Conservation (phyloP, 2,797 vertebrate genomes). For the Chaetodon trifasciatus region DNA sequence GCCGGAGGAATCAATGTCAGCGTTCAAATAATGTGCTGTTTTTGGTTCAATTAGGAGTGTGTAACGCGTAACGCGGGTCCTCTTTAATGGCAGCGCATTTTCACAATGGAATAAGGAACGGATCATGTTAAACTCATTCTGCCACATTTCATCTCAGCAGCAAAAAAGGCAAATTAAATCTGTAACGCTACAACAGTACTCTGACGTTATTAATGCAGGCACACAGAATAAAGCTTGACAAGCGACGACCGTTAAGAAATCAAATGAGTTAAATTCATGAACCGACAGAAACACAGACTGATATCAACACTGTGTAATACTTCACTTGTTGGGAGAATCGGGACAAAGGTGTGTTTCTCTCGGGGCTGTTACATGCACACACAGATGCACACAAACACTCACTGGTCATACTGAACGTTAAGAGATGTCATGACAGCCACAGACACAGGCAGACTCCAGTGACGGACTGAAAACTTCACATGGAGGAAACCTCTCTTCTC, state of each 20-base stretch:
- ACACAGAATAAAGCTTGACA: constrained; percentile 57
- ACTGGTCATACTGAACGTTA: constrained; percentile 51
- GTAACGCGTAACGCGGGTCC: constrained; percentile 8
- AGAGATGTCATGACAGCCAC: constrained; percentile 51
- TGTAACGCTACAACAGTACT: constrained; percentile 22
- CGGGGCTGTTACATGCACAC: constrained; percentile 54
- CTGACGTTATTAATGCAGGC: constrained; percentile 38
- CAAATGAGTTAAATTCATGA: constrained; percentile 23
- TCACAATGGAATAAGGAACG: not conserved
- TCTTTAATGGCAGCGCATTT: constrained; percentile 15
- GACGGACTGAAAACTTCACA: constrained; percentile 40
- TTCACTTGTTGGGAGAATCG: constrained; percentile 18
- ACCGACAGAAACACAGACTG: constrained; percentile 6
- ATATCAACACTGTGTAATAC: constrained; percentile 9
- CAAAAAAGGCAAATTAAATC: constrained; percentile 31
- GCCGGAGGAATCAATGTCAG: not conserved
- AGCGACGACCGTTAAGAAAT: constrained; percentile 42
- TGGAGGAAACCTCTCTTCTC: constrained; percentile 27
- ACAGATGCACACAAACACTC: constrained; percentile 56
- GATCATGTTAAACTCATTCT: constrained; percentile 23
- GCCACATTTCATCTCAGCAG: constrained; percentile 37
- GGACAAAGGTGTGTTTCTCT: constrained; percentile 40
- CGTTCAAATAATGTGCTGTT: constrained; percentile 11
- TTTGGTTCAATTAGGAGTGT: constrained; percentile 48
- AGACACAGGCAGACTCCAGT: constrained; percentile 50